Conservation (phyloP, 2,113 vertebrate species). For the Passer montanus region DNA sequence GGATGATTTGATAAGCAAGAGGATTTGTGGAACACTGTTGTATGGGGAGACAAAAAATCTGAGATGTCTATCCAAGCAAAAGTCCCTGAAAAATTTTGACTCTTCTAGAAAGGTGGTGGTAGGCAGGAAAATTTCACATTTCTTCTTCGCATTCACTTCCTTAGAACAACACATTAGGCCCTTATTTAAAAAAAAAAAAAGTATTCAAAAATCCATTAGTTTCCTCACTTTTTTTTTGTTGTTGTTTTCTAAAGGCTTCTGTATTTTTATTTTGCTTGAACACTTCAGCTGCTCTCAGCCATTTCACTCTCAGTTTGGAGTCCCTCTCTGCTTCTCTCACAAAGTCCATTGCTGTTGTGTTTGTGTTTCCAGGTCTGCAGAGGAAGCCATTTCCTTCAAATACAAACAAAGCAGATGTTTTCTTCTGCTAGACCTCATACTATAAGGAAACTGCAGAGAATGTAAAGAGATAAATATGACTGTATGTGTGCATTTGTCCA, state of each 20-base stretch:
- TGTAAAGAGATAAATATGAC: not conserved
- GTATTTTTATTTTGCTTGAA: not conserved
- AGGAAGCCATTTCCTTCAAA: not conserved
- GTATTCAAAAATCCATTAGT: not conserved
- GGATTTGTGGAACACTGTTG: not conserved
- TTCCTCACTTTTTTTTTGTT: not conserved
- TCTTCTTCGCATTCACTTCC: not conserved
- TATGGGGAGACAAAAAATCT: not conserved
- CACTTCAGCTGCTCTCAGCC: not conserved
- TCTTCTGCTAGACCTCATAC: conserved; percentile 55
- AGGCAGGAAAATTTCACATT: not conserved
- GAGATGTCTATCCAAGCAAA: not conserved
- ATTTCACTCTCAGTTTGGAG: not conserved
- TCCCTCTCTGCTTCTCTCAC: not conserved
- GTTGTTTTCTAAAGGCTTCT: not conserved
- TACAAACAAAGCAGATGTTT: conserved; percentile 63
- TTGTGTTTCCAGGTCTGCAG: not conserved
- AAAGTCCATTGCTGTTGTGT: fast-evolving
- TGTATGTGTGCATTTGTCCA: not conserved
- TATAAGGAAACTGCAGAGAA: conserved; percentile 18
- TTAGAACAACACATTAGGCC: not conserved
- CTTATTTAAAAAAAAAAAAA: not conserved
- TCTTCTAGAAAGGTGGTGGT: not conserved
- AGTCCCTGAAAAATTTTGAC: not conserved
- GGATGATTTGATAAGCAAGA: not conserved